Conservation (phyloP, 2,797 vertebrate genomes). For the Eulemur coronatus region DNA sequence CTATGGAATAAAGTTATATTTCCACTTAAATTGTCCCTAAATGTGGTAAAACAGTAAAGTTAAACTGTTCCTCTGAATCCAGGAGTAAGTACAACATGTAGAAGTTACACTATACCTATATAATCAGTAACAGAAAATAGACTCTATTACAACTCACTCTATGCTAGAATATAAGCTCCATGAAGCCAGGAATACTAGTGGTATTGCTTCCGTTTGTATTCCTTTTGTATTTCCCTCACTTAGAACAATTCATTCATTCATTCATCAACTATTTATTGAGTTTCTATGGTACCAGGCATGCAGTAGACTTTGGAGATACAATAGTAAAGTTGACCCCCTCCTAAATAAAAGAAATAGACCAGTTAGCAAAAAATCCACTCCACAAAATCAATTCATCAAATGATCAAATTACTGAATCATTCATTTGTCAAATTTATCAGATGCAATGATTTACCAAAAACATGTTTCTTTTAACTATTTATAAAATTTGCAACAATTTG, state of each 20-base stretch:
- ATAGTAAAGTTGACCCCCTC: background rate
- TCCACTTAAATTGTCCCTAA: background rate
- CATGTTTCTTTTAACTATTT: background rate
- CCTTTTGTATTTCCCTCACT: background rate
- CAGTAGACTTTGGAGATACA: background rate
- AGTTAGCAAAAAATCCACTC: background rate
- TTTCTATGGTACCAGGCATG: background rate
- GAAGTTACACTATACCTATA: background rate
- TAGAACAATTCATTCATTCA: background rate
- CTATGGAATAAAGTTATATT: background rate
- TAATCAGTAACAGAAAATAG: background rate
- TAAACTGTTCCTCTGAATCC: background rate
- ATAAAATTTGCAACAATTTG: background rate
- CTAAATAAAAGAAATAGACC: background rate
- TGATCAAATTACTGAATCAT: background rate
- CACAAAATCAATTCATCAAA: background rate
- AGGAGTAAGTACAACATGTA: background rate
- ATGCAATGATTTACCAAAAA: slow-evolving; percentile 11
- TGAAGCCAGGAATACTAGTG: background rate
- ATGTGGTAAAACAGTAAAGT: background rate
- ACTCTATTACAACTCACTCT: background rate
- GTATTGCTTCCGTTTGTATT: background rate
- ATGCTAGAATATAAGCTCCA: background rate
- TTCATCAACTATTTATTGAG: background rate
- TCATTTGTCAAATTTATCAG: slow-evolving; percentile 7